phyloP scores from a whole-genome alignment of 2,113 vertebrate genomes.

The Eubucco bourcierii region DNA sequence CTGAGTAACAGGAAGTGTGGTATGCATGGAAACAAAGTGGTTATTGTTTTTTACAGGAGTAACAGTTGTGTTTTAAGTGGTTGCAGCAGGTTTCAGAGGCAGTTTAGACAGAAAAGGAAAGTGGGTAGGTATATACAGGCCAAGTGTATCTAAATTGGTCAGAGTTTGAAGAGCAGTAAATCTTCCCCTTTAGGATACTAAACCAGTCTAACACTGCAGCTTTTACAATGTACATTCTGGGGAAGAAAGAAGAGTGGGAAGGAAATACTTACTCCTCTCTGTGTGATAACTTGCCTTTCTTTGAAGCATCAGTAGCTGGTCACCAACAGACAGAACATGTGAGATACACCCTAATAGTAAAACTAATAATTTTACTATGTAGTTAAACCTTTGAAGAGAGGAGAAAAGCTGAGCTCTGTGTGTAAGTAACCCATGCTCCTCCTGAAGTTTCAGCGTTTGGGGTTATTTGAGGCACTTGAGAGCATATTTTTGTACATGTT shows the following conservation, averaged over 20 bases:
- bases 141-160: not conserved
- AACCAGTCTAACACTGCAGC: not conserved
- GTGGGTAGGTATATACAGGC: not conserved
- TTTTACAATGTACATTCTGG: not conserved
- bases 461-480: not conserved
- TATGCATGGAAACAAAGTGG: not conserved
- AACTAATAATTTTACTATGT: not conserved
- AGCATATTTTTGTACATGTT: not conserved
- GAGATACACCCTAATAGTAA: not conserved
- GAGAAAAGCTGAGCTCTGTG: not conserved
- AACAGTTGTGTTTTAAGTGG: not conserved
- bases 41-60: not conserved
- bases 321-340: fast-evolving
- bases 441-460: not conserved
- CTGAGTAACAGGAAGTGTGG: not conserved
- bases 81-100: not conserved
- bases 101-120: not conserved
- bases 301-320: not conserved
- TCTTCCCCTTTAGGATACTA: not conserved
- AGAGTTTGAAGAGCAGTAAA: not conserved
- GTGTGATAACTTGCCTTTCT: not conserved
- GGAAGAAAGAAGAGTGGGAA: not conserved
- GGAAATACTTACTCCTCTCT: not conserved
- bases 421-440: not conserved
- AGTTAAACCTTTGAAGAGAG: not conserved